Evolutionary conservation across 2,113 vertebrate genomes (phyloP).

Genomic region (Hippopotamus amphibius): DNA sequence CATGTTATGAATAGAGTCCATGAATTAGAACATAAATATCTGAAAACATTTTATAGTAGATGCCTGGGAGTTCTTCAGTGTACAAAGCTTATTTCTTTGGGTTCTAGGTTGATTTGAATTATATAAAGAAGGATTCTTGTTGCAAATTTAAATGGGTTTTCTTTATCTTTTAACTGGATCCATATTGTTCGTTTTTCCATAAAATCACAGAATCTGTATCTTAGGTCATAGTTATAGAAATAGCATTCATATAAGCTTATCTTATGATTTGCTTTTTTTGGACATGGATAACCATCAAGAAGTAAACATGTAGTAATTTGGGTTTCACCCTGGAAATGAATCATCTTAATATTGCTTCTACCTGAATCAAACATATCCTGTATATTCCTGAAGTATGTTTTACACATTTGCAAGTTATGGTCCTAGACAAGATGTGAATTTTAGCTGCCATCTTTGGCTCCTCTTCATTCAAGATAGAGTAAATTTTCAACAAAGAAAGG

Average conservation of each 20-base stretch:
- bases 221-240: neutral
- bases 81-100: slow-evolving; percentile 23
- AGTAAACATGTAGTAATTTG: neutral
- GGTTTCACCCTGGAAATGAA: slow-evolving; percentile 16
- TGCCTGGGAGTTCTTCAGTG: neutral
- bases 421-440: slow-evolving; percentile 48
- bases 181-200: slow-evolving; percentile 44
- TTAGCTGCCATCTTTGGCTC: slow-evolving; percentile 24
- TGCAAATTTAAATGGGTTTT: slow-evolving; percentile 37
- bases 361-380: neutral
- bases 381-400: slow-evolving; percentile 23
- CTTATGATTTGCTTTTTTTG: slow-evolving; percentile 25
- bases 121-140: neutral
- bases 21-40: slow-evolving; percentile 34
- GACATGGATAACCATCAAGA: neutral
- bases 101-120: slow-evolving; percentile 18
- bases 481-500: slow-evolving; percentile 22
- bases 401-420: neutral
- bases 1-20: neutral
- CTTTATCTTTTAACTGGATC: slow-evolving; percentile 39
- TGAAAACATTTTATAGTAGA: neutral
- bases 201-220: slow-evolving; percentile 1
- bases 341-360: neutral
- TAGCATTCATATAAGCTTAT: neutral
- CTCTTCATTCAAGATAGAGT: slow-evolving; percentile 43